Conservation (phyloP, 2,113 vertebrate species). For the Prolemur simus region DNA sequence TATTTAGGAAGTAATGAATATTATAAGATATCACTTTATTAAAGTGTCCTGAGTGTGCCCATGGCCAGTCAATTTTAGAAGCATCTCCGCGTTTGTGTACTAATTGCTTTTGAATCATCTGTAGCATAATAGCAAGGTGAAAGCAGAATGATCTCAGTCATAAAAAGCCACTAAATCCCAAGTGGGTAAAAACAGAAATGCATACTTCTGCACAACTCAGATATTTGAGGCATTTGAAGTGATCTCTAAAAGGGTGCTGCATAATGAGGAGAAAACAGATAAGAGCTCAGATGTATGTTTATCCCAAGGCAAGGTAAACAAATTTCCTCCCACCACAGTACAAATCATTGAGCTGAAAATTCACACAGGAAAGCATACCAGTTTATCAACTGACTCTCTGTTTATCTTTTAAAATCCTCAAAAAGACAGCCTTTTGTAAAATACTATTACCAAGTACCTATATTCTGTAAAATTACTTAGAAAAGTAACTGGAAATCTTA, state of each 20-base stretch:
- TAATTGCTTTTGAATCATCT: background rate
- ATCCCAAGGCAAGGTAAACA: constrained; percentile 26
- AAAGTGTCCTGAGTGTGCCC: background rate
- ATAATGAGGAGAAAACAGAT: background rate
- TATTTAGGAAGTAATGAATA: background rate
- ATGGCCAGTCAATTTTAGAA: background rate
- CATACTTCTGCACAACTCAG: background rate
- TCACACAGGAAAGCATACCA: background rate
- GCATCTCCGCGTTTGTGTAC: background rate
- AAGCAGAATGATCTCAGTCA: background rate
- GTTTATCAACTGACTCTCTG: background rate
- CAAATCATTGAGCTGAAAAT: constrained; percentile 38
- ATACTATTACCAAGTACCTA: background rate
- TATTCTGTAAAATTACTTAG: background rate
- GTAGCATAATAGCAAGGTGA: background rate
- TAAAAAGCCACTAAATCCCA: background rate
- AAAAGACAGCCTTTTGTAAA: background rate
- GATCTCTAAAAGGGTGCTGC: background rate
- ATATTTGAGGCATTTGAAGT: background rate
- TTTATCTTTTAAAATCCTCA: constrained; percentile 27
- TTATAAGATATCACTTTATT: background rate
- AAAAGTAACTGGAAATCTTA: background rate
- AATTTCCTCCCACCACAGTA: background rate
- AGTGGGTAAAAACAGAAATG: background rate
- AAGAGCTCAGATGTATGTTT: background rate